phyloP scores from a whole-genome alignment of 2,113 vertebrate genomes.

The Poeciliopsis occidentalis region DNA sequence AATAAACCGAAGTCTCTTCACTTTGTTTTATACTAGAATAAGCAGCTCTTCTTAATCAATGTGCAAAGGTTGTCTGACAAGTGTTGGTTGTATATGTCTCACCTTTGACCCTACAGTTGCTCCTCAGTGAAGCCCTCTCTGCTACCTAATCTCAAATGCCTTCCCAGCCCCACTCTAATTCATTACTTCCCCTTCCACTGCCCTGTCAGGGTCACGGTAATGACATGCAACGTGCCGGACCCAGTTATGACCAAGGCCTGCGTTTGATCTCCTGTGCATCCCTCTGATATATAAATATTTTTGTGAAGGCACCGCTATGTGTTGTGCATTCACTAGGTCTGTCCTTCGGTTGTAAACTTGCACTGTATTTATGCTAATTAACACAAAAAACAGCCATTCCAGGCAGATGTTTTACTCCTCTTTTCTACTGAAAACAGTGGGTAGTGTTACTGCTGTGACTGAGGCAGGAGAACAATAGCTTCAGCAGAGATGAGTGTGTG shows the following conservation, averaged over 20 bases:
- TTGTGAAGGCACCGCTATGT: slow-evolving; percentile 17
- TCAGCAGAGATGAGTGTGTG: slow-evolving; percentile 44
- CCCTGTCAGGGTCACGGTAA: slow-evolving; percentile 64
- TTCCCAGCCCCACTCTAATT: slow-evolving; percentile 76
- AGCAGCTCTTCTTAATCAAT: slow-evolving; percentile 49
- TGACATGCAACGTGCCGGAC: slow-evolving; percentile 53
- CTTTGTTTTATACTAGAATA: slow-evolving; percentile 1
- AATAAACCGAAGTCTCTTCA: neutral
- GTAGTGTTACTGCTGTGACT: slow-evolving; percentile 7
- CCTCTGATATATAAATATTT: slow-evolving; percentile 42
- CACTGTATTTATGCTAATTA: slow-evolving; percentile 4
- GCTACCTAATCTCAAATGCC: slow-evolving; percentile 80
- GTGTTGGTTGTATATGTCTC: slow-evolving; percentile 72
- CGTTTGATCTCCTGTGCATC: slow-evolving; percentile 58
- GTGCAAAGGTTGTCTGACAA: slow-evolving; percentile 65
- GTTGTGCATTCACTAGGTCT: neutral
- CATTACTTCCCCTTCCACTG: slow-evolving; percentile 75
- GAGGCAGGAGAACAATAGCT: slow-evolving; percentile 53
- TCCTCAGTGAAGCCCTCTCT: slow-evolving; percentile 65
- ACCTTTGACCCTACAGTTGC: slow-evolving; percentile 68
- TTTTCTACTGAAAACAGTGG: neutral
- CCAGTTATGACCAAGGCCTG: slow-evolving; percentile 48
- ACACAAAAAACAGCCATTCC: slow-evolving; percentile 15
- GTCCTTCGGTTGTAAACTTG: neutral
- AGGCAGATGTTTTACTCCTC: slow-evolving; percentile 11